Percentiles rank a stretch among this genome's conserved stretches.
Conservation (phyloP, 2,888 invertebrate species). For the Dione vanillae region DNA sequence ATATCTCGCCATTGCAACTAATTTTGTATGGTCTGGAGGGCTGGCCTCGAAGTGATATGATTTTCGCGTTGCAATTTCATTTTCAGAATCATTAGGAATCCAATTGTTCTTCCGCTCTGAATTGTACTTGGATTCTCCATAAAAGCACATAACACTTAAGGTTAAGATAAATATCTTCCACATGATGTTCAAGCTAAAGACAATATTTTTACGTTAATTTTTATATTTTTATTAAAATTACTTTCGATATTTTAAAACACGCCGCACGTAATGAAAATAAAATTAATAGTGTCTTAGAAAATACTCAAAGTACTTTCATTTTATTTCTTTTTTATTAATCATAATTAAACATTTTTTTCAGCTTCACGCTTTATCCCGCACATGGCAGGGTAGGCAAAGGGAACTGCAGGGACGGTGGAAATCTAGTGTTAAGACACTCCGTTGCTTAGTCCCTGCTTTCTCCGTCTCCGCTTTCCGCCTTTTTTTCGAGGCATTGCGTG, state of each 20-base stretch:
- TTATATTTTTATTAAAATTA: neutral
- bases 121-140: constrained; percentile 47
- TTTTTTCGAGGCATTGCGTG: too few species aligned
- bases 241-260: neutral
- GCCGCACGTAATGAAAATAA: too few species aligned
- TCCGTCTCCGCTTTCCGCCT: too few species aligned
- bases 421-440: too few species aligned
- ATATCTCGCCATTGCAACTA: constrained; percentile 88
- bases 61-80: constrained; percentile 57
- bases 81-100: constrained; percentile 53
- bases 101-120: constrained; percentile 42
- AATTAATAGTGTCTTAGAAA: too few species aligned
- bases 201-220: neutral
- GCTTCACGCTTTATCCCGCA: too few species aligned
- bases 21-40: constrained; percentile 86
- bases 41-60: constrained; percentile 50
- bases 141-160: constrained; percentile 46
- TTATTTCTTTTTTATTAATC: neutral
- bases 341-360: too few species aligned
- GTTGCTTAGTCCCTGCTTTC: too few species aligned
- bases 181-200: constrained; percentile 41
- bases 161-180: constrained; percentile 47
- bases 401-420: too few species aligned
- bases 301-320: neutral
- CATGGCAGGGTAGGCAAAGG: too few species aligned